These are phyloP conservation scores for Andrena marginata DNA, from an alignment of 2,888 invertebrate species.

Conservation along the genomic window DNA sequence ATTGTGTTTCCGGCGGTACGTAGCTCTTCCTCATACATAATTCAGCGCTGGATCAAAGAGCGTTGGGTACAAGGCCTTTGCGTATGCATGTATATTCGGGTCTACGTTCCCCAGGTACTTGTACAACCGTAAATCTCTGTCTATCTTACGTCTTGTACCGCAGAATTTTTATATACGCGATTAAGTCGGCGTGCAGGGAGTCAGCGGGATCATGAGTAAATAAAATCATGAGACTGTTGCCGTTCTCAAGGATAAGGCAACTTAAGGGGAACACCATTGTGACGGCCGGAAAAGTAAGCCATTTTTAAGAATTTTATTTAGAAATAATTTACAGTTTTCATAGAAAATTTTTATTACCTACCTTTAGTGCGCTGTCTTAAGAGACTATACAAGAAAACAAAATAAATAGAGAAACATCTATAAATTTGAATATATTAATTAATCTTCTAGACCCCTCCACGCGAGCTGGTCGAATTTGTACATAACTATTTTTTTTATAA, in stretches of 20 bases:
- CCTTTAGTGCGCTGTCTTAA: too few relatives aligned
- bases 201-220: neutral
- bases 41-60: conserved; percentile 71
- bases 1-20: conserved; percentile 66
- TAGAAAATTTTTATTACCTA: too few relatives aligned
- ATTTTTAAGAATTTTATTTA: too few relatives aligned
- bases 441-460: too few relatives aligned
- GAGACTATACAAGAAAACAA: too few relatives aligned
- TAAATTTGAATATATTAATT: too few relatives aligned
- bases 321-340: too few relatives aligned
- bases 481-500: too few relatives aligned
- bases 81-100: conserved; percentile 18
- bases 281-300: too few relatives aligned
- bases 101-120: conserved; percentile 34
- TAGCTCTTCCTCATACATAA: conserved; percentile 74
- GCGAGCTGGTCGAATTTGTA: too few relatives aligned
- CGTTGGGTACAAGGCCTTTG: conserved; percentile 53
- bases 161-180: neutral
- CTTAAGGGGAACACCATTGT: too few relatives aligned
- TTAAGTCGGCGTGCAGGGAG: neutral
- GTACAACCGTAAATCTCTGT: conserved; percentile 33
- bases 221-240: neutral
- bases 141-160: conserved; percentile 2
- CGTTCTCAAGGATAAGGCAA: neutral
- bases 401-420: too few relatives aligned